Evolutionary conservation across 2,113 vertebrate species (phyloP).

Genomic region (Chaetodon auriga): DNA sequence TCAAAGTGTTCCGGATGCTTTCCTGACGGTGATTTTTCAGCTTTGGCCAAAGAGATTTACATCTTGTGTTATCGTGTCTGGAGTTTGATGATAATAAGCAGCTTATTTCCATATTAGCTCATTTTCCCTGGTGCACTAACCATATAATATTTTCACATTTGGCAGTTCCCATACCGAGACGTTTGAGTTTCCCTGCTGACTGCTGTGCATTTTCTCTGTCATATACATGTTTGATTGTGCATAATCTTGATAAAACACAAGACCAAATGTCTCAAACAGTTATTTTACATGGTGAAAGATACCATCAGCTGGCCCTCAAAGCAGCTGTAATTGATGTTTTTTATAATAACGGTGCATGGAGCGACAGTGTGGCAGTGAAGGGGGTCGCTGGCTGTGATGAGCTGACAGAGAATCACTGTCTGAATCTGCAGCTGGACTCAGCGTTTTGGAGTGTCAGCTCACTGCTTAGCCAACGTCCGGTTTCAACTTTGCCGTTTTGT

Average conservation of each 20-base stretch:
- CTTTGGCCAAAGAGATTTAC: not conserved
- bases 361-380: not conserved
- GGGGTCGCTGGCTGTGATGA: not conserved
- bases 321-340: not conserved
- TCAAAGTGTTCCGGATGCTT: not conserved
- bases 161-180: not conserved
- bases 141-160: not conserved
- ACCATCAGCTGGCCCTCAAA: not conserved
- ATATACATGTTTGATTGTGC: not conserved
- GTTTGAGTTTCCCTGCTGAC: not conserved
- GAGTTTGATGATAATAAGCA: not conserved
- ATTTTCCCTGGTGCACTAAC: not conserved
- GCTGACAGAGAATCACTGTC: not conserved
- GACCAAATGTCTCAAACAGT: not conserved
- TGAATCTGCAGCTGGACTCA: not conserved
- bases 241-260: not conserved
- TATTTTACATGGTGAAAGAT: not conserved
- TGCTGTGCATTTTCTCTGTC: not conserved
- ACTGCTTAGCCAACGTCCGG: not conserved
- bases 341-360: not conserved
- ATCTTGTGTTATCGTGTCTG: not conserved
- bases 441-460: not conserved
- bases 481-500: not conserved
- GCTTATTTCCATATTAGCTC: not conserved
- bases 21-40: not conserved